Evolutionary conservation across 1,140 invertebrate species (phyloP).

Genomic region (Drosophila sucinea): DNA sequence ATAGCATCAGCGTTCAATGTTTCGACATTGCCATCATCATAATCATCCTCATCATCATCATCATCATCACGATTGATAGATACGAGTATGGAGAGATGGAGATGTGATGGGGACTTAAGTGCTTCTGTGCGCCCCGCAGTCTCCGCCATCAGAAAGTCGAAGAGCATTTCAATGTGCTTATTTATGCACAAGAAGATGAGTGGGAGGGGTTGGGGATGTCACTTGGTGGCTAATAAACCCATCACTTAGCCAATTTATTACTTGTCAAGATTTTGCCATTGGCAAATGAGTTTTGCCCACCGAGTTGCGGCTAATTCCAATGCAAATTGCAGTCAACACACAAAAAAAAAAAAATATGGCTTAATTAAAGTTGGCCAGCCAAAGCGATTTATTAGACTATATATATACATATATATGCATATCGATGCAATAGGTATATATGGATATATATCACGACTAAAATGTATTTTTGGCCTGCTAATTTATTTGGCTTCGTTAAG

Average conservation of each 20-base stretch:
- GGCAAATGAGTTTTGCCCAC: conserved; percentile 21
- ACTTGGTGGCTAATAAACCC: conserved; percentile 68
- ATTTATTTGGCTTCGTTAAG: conserved; percentile 1
- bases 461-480: conserved; percentile 3
- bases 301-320: conserved; percentile 37
- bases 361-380: conserved; percentile 36
- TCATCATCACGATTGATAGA: conserved; percentile 57
- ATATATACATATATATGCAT: not conserved
- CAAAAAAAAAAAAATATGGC: conserved; percentile 28
- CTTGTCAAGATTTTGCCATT: conserved; percentile 47
- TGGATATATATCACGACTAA: not conserved
- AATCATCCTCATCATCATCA: conserved; percentile 24
- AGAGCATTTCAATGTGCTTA: conserved; percentile 29
- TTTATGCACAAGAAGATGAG: conserved; percentile 45
- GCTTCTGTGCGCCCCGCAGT: conserved; percentile 23
- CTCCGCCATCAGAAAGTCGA: conserved; percentile 22
- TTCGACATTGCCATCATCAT: conserved; percentile 16
- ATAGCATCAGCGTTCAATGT: not conserved
- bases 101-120: conserved; percentile 35
- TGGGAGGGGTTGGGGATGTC: not conserved
- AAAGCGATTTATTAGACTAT: not conserved
- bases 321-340: conserved; percentile 43
- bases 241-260: conserved; percentile 57
- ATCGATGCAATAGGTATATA: not conserved
- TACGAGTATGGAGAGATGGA: conserved; percentile 34